Conservation (phyloP, 2,797 vertebrate species). For the Syngnathus acus region DNA sequence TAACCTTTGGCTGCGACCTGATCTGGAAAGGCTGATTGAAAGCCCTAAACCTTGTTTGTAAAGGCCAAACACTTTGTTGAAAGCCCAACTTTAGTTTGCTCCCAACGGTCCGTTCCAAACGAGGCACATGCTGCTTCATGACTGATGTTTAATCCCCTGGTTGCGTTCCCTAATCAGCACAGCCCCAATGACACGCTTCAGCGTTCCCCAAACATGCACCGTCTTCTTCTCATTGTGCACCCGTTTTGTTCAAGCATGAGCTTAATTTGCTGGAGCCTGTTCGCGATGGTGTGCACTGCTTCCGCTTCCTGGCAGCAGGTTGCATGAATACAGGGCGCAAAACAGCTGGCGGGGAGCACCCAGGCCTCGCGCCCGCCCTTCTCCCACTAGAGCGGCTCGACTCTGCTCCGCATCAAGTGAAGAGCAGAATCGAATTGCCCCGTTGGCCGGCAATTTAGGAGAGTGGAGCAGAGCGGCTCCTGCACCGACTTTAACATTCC, state of each 20-base stretch:
- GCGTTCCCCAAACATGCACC: background rate
- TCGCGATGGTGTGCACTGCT: slow-evolving; percentile 11
- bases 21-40: background rate
- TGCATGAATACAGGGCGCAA: slow-evolving; percentile 59
- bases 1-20: too few species aligned
- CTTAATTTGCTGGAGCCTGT: slow-evolving; percentile 14
- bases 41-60: background rate
- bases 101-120: background rate
- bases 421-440: slow-evolving; percentile 20
- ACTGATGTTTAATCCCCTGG: slow-evolving; percentile 7
- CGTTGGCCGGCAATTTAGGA: slow-evolving; percentile 33
- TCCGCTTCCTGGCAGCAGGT: slow-evolving; percentile 49
- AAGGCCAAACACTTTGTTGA: background rate
- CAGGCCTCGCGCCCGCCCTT: slow-evolving; percentile 37
- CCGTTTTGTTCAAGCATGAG: slow-evolving; percentile 9
- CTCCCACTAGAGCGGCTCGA: slow-evolving; percentile 5
- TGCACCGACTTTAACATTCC: slow-evolving; percentile 36
- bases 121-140: background rate
- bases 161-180: slow-evolving; percentile 43
- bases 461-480: slow-evolving; percentile 12
- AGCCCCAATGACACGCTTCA: slow-evolving; percentile 24
- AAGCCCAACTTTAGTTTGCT: background rate
- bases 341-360: slow-evolving; percentile 65
- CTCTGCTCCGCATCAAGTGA: slow-evolving; percentile 43
- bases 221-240: background rate